A percentile compares a stretch with the other conserved stretches of the same genome.
These are phyloP conservation scores for Drosophila barbarae DNA, from an alignment of 2,888 invertebrate species.

Conservation along the genomic window DNA sequence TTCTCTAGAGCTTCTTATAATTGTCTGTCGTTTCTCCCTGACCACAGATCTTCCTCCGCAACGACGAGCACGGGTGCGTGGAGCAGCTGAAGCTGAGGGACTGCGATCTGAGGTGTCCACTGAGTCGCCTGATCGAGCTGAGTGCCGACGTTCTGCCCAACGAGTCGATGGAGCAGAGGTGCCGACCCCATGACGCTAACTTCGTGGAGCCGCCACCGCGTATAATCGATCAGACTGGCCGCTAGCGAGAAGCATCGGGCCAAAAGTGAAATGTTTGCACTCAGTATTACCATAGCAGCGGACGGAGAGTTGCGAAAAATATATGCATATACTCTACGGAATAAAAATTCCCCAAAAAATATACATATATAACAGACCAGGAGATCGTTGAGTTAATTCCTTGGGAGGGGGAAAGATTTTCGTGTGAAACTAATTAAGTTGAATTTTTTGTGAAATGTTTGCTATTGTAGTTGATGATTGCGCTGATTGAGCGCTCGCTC, in stretches of 20 bases:
- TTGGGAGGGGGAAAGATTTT: slow-evolving; percentile 29
- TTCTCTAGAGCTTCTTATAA: neutral
- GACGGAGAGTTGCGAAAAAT: slow-evolving; percentile 15
- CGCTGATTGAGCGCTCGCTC: slow-evolving; percentile 26
- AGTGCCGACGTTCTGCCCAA: slow-evolving; percentile 81
- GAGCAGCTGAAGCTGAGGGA: slow-evolving; percentile 82
- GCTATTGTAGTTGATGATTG: slow-evolving; percentile 32
- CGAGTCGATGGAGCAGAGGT: slow-evolving; percentile 82
- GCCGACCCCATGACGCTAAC: slow-evolving; percentile 81
- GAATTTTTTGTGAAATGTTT: slow-evolving; percentile 31
- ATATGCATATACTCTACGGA: slow-evolving; percentile 3
- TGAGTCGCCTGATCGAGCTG: slow-evolving; percentile 81
- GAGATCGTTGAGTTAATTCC: slow-evolving; percentile 12
- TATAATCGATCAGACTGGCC: slow-evolving; percentile 62
- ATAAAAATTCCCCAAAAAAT: slow-evolving; percentile 28
- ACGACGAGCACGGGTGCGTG: slow-evolving; percentile 81
- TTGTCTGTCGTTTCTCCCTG: neutral
- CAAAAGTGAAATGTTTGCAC: slow-evolving; percentile 14
- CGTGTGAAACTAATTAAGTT: slow-evolving; percentile 35
- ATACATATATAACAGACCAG: slow-evolving; percentile 2
- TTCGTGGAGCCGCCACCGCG: slow-evolving; percentile 81
- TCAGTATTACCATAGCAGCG: slow-evolving; percentile 52
- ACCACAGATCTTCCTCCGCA: slow-evolving; percentile 78
- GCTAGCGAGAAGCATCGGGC: slow-evolving; percentile 14
- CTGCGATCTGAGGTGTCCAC: slow-evolving; percentile 83